These are phyloP conservation scores for Apantesis nais DNA, from an alignment of 2,888 invertebrate genomes.

Conservation along the genomic window DNA sequence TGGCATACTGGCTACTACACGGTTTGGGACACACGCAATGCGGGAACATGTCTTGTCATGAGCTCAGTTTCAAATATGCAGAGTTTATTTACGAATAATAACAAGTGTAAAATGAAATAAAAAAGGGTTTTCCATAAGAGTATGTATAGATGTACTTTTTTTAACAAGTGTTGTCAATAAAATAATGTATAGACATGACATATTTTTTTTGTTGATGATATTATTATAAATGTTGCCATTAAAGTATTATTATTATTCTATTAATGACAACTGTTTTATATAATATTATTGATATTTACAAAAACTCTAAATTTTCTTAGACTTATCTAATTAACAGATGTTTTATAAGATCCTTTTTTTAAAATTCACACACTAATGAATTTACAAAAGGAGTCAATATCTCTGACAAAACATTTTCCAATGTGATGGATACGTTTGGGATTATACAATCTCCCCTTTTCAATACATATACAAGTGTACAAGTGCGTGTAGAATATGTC, in stretches of 20 bases:
- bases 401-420: conserved; percentile 57
- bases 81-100: not conserved
- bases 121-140: too few species aligned
- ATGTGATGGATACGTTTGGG: conserved; percentile 36
- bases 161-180: not conserved
- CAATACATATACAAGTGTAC: conserved; percentile 1
- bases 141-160: not conserved
- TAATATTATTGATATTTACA: not conserved
- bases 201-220: too few species aligned
- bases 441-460: conserved; percentile 58
- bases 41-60: conserved; percentile 60
- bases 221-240: too few species aligned
- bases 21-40: conserved; percentile 45
- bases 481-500: conserved; percentile 10
- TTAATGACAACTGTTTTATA: not conserved
- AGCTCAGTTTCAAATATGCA: not conserved
- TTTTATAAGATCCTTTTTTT: not conserved
- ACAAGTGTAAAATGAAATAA: not conserved
- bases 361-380: not conserved
- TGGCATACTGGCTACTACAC: conserved; percentile 64
- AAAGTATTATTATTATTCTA: not conserved
- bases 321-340: not conserved
- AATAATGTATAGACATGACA: too few species aligned
- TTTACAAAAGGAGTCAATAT: not conserved
- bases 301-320: not conserved